Evolutionary conservation across 1,140 invertebrate species (phyloP).

Genomic region (Drosophila bocqueti): DNA sequence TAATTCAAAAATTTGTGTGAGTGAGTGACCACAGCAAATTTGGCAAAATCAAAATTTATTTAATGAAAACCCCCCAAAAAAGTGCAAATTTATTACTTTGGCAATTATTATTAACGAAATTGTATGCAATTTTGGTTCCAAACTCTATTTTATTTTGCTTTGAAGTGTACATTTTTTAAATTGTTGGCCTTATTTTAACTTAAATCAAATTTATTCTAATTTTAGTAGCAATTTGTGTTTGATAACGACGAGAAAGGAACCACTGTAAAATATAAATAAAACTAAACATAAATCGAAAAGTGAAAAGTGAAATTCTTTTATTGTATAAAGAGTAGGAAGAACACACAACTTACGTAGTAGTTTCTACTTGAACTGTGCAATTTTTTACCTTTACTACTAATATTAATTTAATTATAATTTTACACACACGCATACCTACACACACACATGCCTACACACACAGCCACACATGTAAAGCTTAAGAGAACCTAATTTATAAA

Average conservation of each 20-base stretch:
- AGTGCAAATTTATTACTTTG: conserved; percentile 67
- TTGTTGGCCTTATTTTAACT: conserved; percentile 83
- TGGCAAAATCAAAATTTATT: conserved; percentile 74
- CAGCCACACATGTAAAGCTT: conserved; percentile 46
- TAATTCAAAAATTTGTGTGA: conserved; percentile 52
- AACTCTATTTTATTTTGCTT: conserved; percentile 41
- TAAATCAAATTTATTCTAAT: conserved; percentile 82
- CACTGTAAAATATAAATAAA: conserved; percentile 61
- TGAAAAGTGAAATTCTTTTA: conserved; percentile 53
- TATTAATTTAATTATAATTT: conserved; percentile 68
- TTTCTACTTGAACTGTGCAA: conserved; percentile 78
- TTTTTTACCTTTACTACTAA: conserved; percentile 75
- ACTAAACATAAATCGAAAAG: conserved; percentile 26
- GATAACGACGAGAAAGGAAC: conserved; percentile 26
- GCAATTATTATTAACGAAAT: conserved; percentile 61
- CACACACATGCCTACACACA: conserved; percentile 17
- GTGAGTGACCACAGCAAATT: conserved; percentile 31
- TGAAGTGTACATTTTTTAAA: conserved; percentile 50
- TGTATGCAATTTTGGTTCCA: conserved; percentile 63
- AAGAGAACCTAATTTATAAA: conserved; percentile 72
- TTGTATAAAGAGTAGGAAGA: conserved; percentile 48
- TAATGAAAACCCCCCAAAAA: conserved; percentile 26
- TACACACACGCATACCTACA: conserved; percentile 18
- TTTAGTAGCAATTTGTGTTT: conserved; percentile 65
- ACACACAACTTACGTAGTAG: conserved; percentile 32